Conservation (phyloP, 2,888 invertebrate species). For the Caenorhabditis becei region DNA sequence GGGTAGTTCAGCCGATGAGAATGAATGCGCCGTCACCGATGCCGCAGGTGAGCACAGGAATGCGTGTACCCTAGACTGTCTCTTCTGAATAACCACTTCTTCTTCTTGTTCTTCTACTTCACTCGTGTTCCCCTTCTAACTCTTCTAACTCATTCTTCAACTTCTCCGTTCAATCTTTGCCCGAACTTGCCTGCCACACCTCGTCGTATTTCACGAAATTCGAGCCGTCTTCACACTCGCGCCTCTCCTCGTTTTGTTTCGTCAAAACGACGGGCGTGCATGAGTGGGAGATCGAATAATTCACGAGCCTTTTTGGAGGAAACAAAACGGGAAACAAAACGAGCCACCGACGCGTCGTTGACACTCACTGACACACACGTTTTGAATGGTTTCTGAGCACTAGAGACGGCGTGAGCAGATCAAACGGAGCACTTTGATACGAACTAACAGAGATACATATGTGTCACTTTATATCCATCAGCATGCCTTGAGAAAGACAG, state of each 20-base stretch:
- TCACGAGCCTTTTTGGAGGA: constrained; percentile 33
- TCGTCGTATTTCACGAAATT: constrained; percentile 45
- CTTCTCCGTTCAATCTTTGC: constrained; percentile 33
- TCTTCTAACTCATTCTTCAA: constrained; percentile 18
- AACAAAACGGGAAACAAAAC: constrained; percentile 16
- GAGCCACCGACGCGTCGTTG: not conserved
- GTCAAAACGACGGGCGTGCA: not conserved
- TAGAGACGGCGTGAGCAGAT: not conserved
- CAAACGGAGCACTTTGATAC: not conserved
- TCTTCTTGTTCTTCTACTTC: constrained; percentile 11
- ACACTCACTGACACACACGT: constrained; percentile 23
- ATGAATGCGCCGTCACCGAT: constrained; percentile 62
- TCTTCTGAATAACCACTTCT: constrained; percentile 41
- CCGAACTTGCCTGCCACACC: constrained; percentile 41
- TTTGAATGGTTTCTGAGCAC: constrained; percentile 52
- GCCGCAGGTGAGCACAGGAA: constrained; percentile 47
- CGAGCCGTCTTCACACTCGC: constrained; percentile 41
- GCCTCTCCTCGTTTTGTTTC: not conserved
- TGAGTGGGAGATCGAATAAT: constrained; percentile 18
- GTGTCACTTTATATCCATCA: constrained; percentile 14
- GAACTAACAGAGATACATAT: constrained; percentile 8
- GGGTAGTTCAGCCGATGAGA: constrained; percentile 65
- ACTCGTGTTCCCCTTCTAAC: constrained; percentile 29
- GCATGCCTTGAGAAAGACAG: constrained; percentile 4
- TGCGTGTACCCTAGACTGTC: constrained; percentile 33